Conservation (phyloP, 2,113 vertebrate species). For the Festucalex cinctus region DNA sequence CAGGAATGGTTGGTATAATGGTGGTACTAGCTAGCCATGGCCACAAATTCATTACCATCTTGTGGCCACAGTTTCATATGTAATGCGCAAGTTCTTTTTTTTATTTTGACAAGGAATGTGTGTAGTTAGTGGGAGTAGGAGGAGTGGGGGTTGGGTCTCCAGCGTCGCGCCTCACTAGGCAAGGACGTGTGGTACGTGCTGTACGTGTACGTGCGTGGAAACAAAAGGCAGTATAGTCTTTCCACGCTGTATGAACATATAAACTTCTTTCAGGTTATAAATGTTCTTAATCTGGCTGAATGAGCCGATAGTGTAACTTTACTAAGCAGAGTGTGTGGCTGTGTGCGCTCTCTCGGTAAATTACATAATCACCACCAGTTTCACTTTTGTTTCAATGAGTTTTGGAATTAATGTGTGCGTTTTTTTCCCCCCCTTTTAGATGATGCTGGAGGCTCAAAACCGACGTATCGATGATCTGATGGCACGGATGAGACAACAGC, state of each 20-base stretch:
- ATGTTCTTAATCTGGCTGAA: neutral
- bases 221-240: slow-evolving; percentile 15
- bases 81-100: too few species aligned
- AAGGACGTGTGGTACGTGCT: slow-evolving; percentile 52
- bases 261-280: neutral
- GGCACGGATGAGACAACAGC: slow-evolving; percentile 85
- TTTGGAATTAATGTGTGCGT: slow-evolving; percentile 1
- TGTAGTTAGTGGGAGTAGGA: neutral
- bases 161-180: neutral
- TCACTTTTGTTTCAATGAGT: neutral
- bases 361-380: slow-evolving; percentile 19
- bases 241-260: slow-evolving; percentile 15
- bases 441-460: slow-evolving; percentile 83
- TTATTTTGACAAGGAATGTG: too few species aligned
- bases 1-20: neutral
- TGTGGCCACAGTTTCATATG: too few species aligned
- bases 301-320: neutral
- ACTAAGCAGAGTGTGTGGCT: neutral
- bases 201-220: slow-evolving; percentile 57
- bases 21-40: too few species aligned
- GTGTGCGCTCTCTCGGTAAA: neutral
- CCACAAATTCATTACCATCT: too few species aligned
- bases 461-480: slow-evolving; percentile 82
- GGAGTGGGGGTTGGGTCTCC: slow-evolving; percentile 11
- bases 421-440: slow-evolving; percentile 64